Base-by-base conservation (phyloP, 2,797 vertebrate species). In the Tokudaia tokunoshimensis region DNA sequence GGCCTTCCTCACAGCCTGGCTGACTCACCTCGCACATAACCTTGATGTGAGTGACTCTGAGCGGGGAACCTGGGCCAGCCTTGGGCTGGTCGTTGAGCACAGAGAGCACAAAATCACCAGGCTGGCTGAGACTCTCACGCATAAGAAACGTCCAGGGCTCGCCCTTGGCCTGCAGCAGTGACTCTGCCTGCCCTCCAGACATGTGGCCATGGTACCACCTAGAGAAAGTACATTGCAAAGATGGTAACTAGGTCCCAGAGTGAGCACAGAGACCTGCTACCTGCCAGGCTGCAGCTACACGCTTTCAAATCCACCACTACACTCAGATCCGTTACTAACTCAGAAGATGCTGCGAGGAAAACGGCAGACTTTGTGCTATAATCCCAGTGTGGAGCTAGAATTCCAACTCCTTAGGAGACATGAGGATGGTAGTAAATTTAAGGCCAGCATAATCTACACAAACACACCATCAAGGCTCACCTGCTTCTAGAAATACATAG, bases 151-250 rank as follows among this genome's bases (percentile, higher is more conserved):
- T 99, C 96, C 99, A 99, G 0, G 99, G 97, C n/a, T 99, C 99
- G 0, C 99, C 98, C 93, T 99, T 99, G 79, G 98, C 98, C 92
- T 98, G 98, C 34, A 99, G 99, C 95, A 99, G 97, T 63, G 99
- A 99, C 98, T 99, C 99, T 0, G 99, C 99, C 12, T 98, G 99
- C 0, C 98, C 76, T 20, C 99, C 99, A 0, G 99, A 99, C 92
- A 99, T 98, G 97, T 99, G 99, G 9, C 99, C 99, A 3, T 99
- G 99, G 98, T 99, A 99, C 99, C 99, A 99, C 97, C 99, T 99
- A 94, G 89, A 87, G 65, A 94, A 55, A 76, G 80, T 44, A 37
- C 2, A 2, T 2, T 4, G 22, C 14, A 29, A 37, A 50, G 15
- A 19, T 11, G n/a, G 74, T 31, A 59, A 34, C 15, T 31, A 87